Conservation (phyloP, 2,888 invertebrate genomes). For the Dicranocentrus wangi region DNA sequence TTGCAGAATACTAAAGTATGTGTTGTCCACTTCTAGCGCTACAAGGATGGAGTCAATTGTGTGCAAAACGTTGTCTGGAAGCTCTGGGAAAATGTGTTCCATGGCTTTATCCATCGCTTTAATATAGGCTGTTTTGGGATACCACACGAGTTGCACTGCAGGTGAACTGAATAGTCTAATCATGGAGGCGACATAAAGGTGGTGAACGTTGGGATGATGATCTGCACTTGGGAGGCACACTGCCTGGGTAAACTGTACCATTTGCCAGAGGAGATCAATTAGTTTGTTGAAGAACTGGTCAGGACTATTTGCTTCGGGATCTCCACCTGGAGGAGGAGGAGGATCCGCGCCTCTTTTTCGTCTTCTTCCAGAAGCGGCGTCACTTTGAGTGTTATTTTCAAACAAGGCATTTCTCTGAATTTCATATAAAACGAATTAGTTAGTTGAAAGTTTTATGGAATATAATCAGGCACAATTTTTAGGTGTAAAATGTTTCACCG, state of each 20-base stretch:
- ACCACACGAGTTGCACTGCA: constrained; percentile 34
- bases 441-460: too few relatives aligned
- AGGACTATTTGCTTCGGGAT: too few relatives aligned
- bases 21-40: constrained; percentile 1
- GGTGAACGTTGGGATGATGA: constrained; percentile 34
- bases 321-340: not conserved
- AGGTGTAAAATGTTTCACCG: too few relatives aligned
- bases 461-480: too few relatives aligned
- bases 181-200: constrained; percentile 24
- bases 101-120: constrained; percentile 24
- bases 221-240: constrained; percentile 2
- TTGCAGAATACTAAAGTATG: constrained; percentile 22
- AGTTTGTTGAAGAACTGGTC: constrained; percentile 5
- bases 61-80: constrained; percentile 12
- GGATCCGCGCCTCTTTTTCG: not conserved
- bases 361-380: not conserved
- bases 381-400: too few relatives aligned
- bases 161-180: constrained; percentile 28
- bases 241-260: constrained; percentile 33
- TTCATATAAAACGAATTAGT: too few relatives aligned
- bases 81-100: constrained; percentile 33
- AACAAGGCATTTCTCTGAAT: too few relatives aligned
- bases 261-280: constrained; percentile 31
- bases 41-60: constrained; percentile 5
- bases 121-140: not conserved